phyloP scores from a whole-genome alignment of 2,113 vertebrate genomes.

The Scopus umbretta region DNA sequence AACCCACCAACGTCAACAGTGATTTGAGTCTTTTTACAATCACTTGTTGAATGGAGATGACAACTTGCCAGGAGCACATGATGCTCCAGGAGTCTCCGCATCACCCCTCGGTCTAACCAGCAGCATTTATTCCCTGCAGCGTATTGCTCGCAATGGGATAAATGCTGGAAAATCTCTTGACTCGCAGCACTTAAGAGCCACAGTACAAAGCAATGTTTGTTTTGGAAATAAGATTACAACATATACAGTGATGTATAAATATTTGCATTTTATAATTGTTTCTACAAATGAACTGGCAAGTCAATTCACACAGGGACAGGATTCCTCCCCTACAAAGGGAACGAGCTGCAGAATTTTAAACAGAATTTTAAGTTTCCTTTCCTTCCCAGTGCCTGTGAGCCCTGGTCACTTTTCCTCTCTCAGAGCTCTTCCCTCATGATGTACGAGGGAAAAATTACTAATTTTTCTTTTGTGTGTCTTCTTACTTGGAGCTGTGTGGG shows the following conservation, averaged over 20 bases:
- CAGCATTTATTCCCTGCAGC: conserved; percentile 18
- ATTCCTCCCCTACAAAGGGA: neutral
- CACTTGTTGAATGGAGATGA: conserved; percentile 23
- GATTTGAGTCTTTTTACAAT: conserved; percentile 43
- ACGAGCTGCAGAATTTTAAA: conserved; percentile 53
- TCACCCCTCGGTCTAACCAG: neutral
- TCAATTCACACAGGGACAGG: neutral
- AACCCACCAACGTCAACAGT: neutral
- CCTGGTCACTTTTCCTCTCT: conserved; percentile 17
- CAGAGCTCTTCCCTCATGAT: neutral
- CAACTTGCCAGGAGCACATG: conserved; percentile 2
- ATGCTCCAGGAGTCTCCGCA: neutral
- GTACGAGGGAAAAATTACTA: neutral
- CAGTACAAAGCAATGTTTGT: conserved; percentile 29
- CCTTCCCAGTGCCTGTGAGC: neutral
- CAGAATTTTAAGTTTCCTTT: neutral
- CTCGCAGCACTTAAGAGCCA: neutral
- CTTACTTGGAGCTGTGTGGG: neutral
- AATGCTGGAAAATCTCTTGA: neutral
- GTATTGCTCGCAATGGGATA: neutral
- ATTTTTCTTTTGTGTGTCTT: neutral
- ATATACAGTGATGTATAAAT: conserved; percentile 60
- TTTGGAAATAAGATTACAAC: conserved; percentile 64
- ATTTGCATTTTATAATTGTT: conserved; percentile 69
- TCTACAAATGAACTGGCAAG: conserved; percentile 57